A percentile compares a stretch with the other conserved stretches of the same genome.
Evolutionary conservation across 1,140 invertebrate genomes (phyloP).

Genomic region (Schlechtendalia chinensis): DNA sequence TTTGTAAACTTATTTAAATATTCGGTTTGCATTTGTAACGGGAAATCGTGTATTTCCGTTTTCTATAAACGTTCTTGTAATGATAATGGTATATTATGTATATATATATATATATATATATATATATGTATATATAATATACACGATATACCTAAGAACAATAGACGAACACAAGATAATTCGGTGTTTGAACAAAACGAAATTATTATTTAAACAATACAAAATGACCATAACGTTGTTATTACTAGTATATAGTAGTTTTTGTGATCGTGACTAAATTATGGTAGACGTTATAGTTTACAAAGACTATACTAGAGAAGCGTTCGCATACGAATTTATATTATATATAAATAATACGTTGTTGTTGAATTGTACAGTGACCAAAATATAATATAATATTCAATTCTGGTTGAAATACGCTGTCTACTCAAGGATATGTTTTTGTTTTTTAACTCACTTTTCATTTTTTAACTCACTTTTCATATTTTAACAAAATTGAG

Average conservation of each 20-base stretch:
- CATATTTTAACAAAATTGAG: neutral
- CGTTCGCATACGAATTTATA: neutral
- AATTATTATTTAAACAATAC: constrained; percentile 6
- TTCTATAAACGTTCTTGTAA: neutral
- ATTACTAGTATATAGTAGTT: neutral
- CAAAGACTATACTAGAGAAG: neutral
- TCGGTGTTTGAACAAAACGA: constrained; percentile 33
- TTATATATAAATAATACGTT: neutral
- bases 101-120: no score
- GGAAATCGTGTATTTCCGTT: constrained; percentile 48
- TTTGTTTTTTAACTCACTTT: neutral
- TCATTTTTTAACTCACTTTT: neutral
- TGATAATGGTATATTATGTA: neutral
- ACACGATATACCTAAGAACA: neutral
- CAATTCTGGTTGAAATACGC: neutral
- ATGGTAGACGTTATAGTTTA: neutral
- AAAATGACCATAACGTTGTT: neutral
- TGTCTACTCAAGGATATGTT: neutral
- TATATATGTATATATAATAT: no score
- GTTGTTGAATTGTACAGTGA: neutral
- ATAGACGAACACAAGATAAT: constrained; percentile 13
- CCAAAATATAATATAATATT: neutral
- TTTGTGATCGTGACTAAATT: neutral
- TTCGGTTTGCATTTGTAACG: constrained; percentile 38
- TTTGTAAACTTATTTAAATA: constrained; percentile 11